Evolutionary conservation across 30 jellyfish, hydroid and myxozoan species (phyloP).

Genomic region (Aurelia aurita complex sp. Pacific): DNA sequence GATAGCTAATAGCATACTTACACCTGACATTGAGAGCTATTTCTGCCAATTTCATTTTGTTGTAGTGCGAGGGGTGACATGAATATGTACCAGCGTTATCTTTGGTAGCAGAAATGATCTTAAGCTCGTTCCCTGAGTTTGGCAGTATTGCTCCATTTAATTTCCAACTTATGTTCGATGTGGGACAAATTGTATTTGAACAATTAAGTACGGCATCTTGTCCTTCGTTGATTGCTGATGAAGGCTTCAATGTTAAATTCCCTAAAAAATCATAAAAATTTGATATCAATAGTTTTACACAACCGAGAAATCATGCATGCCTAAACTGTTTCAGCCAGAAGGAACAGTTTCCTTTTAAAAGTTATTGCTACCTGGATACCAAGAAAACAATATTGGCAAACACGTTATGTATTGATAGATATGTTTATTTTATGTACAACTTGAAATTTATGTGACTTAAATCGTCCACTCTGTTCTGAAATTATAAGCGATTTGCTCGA

Average conservation of each 20-base stretch:
- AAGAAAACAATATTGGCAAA: no score
- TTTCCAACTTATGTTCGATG: background rate
- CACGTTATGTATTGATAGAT: no score
- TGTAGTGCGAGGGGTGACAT: background rate
- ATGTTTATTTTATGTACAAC: no score
- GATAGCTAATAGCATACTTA: background rate
- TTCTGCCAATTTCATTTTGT: background rate
- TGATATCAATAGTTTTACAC: no score
- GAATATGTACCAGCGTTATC: background rate
- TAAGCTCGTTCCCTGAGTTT: background rate
- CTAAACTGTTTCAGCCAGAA: no score
- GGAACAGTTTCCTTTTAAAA: no score
- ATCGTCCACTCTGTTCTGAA: no score
- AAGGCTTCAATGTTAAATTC: background rate
- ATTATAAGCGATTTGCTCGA: no score
- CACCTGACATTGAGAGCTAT: background rate
- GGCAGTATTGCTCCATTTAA: background rate
- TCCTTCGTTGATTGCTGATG: background rate
- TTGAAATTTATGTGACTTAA: no score
- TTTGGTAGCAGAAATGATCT: background rate
- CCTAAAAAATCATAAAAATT: no score
- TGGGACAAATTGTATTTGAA: background rate
- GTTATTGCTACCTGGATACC: no score
- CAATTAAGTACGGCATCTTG: background rate
- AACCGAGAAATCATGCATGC: no score